Base-by-base conservation (phyloP, 2,888 invertebrate species). In the Alloplasta piceator region DNA sequence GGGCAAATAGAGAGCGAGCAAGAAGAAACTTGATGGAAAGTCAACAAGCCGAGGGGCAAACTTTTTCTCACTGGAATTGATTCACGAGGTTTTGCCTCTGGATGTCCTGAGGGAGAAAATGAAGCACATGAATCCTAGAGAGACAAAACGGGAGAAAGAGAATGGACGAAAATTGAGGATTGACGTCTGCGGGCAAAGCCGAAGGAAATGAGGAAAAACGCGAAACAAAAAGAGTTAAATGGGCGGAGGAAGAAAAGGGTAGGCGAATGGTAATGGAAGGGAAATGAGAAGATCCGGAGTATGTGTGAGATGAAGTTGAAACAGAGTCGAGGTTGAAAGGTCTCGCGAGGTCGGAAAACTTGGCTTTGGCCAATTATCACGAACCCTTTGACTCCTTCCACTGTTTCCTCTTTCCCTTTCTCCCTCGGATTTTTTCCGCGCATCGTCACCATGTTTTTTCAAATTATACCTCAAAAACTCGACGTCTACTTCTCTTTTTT, bases 311-410 rank as follows among this genome's bases (percentile, higher is more conserved):
- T 4, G 38, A n/a, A n/a, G n/a, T n/a, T n/a, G 56, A 46, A 55
- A 26, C 39, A 6, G n/a, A 14, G 48, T 14, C 36, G 14, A 38
- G 26, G 12, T 9, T 5, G 14, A 63, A 55, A 68, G 68, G 50
- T 52, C 58, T 79, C 66, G 70, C 67, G 61, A 72, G 55, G 55
- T 66, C 55, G 80, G 60, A 80, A 80, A 48, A 41, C 60, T 71
- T 12, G 56, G 80, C 67, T 63, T 68, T 50, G 72, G 72, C 76
- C 76, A 80, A 80, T 80, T 76, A 76, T 56, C 48, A 52, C 60
- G 56, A 75, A 71, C 72, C 80, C 80, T 80, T 63, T 46, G 61
- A 60, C 58, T 75, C 61, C 64, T 48, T 36, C 6, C 38, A 43
- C 38, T 55, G 26, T 36, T 16, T 43, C 10, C 43, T 16, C n/a